phyloP scores from a whole-genome alignment of 92 coral and sea anemone genomes.

The Porites cylindrica region DNA sequence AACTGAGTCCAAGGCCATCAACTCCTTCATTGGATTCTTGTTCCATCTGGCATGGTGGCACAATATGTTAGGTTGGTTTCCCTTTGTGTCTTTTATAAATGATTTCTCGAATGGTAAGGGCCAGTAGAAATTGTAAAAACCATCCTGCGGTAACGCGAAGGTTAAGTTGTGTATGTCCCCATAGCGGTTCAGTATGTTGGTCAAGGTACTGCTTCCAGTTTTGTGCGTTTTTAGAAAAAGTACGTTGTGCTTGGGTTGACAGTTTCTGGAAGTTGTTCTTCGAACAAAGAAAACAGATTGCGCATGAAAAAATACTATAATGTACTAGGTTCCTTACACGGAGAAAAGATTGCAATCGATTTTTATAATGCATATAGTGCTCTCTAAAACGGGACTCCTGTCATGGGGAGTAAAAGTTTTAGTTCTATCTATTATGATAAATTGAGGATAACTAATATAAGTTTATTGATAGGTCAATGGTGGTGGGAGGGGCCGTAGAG shows the following conservation, averaged over 20 bases:
- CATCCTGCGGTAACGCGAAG: conserved; percentile 65
- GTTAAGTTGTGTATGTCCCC: conserved; percentile 53
- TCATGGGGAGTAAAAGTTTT: too few relatives aligned
- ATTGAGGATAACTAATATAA: too few relatives aligned
- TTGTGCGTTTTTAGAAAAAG: conserved; percentile 74
- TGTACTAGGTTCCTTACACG: too few relatives aligned
- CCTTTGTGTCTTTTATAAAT: conserved; percentile 21
- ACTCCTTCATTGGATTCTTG: conserved; percentile 17
- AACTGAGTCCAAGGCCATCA: conserved; percentile 30
- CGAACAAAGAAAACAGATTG: not conserved
- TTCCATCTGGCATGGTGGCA: conserved; percentile 69
- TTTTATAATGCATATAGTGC: too few relatives aligned
- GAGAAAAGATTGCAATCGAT: too few relatives aligned
- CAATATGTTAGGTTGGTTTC: conserved; percentile 52
- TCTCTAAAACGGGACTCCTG: too few relatives aligned
- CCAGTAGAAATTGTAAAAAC: conserved; percentile 67
- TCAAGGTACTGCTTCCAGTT: conserved; percentile 75
- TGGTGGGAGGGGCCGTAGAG: too few relatives aligned
- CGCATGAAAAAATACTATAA: too few relatives aligned
- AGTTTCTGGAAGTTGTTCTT: conserved; percentile 9
- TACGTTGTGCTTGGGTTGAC: conserved; percentile 48
- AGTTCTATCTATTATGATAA: too few relatives aligned
- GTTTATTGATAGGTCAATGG: too few relatives aligned
- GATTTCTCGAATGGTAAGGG: conserved; percentile 63
- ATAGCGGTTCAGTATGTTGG: conserved; percentile 72